Conservation (phyloP, 2,797 vertebrate species). For the Schizopygopsis pylzovi region DNA sequence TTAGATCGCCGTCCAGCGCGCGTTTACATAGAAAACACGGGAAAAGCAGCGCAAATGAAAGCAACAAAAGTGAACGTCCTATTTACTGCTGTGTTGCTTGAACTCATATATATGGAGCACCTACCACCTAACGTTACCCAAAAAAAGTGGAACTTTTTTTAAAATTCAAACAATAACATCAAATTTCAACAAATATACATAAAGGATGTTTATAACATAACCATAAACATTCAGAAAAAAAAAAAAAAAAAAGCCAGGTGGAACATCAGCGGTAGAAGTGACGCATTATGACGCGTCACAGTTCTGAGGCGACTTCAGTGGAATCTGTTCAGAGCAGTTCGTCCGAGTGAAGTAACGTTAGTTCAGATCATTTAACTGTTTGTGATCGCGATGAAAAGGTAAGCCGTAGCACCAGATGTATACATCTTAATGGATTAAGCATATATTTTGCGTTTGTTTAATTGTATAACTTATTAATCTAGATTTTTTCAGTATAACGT, state of each 20-base stretch:
- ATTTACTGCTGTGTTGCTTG: too few relatives aligned
- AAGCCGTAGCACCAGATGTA: background rate
- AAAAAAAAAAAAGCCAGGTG: too few relatives aligned
- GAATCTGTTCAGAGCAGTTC: background rate
- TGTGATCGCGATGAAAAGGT: background rate
- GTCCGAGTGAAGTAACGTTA: too few relatives aligned
- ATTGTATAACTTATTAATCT: background rate
- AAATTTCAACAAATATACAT: too few relatives aligned
- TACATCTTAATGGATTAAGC: background rate
- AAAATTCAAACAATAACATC: too few relatives aligned
- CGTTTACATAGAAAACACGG: background rate
- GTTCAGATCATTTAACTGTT: too few relatives aligned
- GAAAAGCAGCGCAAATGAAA: too few relatives aligned
- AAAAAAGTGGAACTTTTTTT: too few relatives aligned
- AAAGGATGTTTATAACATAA: too few relatives aligned
- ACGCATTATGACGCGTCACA: background rate
- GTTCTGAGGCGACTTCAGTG: background rate
- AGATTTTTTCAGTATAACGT: background rate
- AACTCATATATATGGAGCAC: background rate
- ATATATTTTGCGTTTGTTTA: background rate
- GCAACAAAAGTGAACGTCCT: background rate
- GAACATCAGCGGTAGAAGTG: background rate
- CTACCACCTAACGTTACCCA: too few relatives aligned
- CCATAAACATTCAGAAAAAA: too few relatives aligned
- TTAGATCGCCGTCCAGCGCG: background rate